Conservation (phyloP, 2,888 invertebrate species). For the Epirrhoe tristata region DNA sequence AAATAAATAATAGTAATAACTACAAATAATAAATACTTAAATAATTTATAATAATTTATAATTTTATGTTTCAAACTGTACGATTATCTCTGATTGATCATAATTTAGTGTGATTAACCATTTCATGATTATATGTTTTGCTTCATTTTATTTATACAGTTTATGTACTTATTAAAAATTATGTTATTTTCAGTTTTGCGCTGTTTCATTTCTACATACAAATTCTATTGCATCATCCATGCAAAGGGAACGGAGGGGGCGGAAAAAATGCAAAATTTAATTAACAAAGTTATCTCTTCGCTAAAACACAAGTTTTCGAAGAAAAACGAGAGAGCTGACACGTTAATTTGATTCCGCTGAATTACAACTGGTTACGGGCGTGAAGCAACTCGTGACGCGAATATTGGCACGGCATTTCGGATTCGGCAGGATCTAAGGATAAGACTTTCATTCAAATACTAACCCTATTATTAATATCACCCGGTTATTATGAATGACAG, state of each 20-base stretch:
- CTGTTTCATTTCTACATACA: constrained; percentile 8
- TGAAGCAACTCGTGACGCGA: constrained; percentile 68
- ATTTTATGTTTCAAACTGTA: no score
- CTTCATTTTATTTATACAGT: no score
- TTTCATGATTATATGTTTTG: no score
- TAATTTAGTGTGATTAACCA: no score
- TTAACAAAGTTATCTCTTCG: constrained; percentile 80
- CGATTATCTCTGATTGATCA: no score
- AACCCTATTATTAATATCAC: no score
- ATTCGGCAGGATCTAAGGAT: constrained; percentile 2
- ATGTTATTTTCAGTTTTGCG: neutral
- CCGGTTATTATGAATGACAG: no score
- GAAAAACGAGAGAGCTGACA: constrained; percentile 81
- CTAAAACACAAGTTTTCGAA: constrained; percentile 82
- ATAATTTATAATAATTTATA: no score
- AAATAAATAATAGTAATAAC: no score
- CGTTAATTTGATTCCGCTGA: constrained; percentile 81
- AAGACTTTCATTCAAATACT: neutral
- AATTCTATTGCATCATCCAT: neutral
- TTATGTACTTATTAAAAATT: no score
- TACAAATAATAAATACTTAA: no score
- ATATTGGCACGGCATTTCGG: constrained; percentile 48
- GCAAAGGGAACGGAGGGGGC: constrained; percentile 31
- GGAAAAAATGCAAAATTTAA: constrained; percentile 80
- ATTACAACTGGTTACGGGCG: constrained; percentile 75